These are phyloP conservation scores for Oncorhynchus mykiss DNA, from an alignment of 2,113 vertebrate genomes.

Conservation along the genomic window DNA sequence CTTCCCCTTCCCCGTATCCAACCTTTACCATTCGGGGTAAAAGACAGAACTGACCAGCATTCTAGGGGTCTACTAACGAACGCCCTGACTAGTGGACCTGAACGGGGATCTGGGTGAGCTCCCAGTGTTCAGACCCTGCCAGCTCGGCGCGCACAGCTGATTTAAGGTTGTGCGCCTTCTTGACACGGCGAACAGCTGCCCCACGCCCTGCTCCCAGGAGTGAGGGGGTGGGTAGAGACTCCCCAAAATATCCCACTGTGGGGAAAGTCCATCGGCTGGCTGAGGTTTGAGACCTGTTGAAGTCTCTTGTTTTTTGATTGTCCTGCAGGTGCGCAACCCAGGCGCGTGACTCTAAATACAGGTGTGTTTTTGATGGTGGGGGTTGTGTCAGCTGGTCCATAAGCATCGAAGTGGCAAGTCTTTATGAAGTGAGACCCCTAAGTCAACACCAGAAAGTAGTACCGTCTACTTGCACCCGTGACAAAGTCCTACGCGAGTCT, in stretches of 20 bases:
- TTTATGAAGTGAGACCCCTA: neutral
- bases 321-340: neutral
- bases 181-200: constrained; percentile 21
- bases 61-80: too few species aligned
- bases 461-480: neutral
- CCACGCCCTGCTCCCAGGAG: neutral
- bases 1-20: too few species aligned
- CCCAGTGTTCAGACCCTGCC: neutral
- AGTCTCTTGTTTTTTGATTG: neutral
- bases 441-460: too few species aligned
- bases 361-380: neutral
- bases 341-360: neutral
- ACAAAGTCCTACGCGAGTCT: neutral
- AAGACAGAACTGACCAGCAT: too few species aligned
- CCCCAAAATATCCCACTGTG: constrained; percentile 12
- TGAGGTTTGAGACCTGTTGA: neutral
- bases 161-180: constrained; percentile 5
- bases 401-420: neutral
- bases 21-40: too few species aligned
- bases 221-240: neutral
- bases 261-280: constrained; percentile 22
- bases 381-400: neutral
- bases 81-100: too few species aligned
- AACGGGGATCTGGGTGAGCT: too few species aligned
- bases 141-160: neutral